Evolutionary conservation across 1,140 invertebrate species (phyloP), one percentile per base, ranked within the genome.

Genomic region (Papilio polytes): DNA sequence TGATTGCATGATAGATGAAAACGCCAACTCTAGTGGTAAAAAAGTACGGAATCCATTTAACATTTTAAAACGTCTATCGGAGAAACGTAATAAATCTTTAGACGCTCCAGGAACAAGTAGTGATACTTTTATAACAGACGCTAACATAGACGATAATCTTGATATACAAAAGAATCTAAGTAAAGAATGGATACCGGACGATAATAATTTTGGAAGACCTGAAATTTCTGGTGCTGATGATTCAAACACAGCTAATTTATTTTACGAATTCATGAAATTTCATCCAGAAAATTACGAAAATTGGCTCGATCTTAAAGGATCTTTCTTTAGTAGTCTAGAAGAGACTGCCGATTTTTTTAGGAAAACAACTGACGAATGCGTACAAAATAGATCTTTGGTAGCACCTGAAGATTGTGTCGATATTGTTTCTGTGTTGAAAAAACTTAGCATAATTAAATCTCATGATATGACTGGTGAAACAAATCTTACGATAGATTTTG

Each of bases 1-100:
- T 46, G 89, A 91, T 73, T 83, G 82, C 70, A 63, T 87, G 74
- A 51, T 86, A 36, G 86, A 89, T 51, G 84, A 86, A 53, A 56
- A 18, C 48, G 20, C 81, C 80, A 78, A 44, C 7, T 81, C 41
- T 9, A 86, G 81, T 46, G 77, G 87, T 41, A 94, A 90, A 80
- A 91, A 91, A 76, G 78, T 94, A 51, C 89, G 85, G 74, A 94
- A 94, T 84, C 92, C 93, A 0, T 94, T 93, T 79, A 91, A 90
- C 72, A 87, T 93, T 22, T 72, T 94, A 8, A 94, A 92, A 80
- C 85, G 84, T 48, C 76, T 90, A 26, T 88, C 91, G 48, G 88
- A 91, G 63, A 89, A 83, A 80, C 80, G 83, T 74, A 84, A 79
- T 70, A 63, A 84, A 74, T 2, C 36, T 8, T 80, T 13, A 46